A percentile compares a stretch with the other conserved stretches of the same genome.
phyloP scores from a whole-genome alignment of 2,797 vertebrate species.

The Lepidocolaptes lacrymiger region DNA sequence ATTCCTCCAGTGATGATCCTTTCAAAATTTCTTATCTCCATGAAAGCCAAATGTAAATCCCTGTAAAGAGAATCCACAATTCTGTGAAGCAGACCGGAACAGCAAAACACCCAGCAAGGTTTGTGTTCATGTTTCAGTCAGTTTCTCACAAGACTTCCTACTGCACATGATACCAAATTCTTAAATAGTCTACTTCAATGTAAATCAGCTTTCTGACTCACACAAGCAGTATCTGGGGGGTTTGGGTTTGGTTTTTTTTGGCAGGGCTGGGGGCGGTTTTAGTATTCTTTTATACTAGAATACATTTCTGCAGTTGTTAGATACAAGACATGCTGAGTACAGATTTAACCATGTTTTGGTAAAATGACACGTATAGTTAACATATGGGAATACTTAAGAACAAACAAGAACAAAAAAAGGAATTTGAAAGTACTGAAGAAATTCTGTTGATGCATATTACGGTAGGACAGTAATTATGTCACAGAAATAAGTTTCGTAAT shows the following conservation, averaged over 20 bases:
- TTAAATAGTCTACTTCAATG: background rate
- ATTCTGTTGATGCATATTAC: background rate
- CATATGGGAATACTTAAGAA: background rate
- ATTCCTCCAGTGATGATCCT: background rate
- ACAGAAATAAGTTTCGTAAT: background rate
- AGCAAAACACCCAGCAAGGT: background rate
- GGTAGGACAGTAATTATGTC: background rate
- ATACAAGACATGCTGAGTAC: background rate
- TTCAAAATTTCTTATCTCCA: background rate
- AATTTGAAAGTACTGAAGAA: background rate
- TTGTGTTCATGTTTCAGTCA: background rate
- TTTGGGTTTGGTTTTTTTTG: background rate
- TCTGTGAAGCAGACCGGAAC: background rate
- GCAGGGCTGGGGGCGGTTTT: accelerated
- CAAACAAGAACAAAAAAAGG: background rate
- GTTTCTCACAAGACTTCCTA: background rate
- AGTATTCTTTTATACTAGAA: background rate
- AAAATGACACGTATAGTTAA: background rate
- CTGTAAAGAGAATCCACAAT: background rate
- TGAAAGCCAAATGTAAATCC: background rate
- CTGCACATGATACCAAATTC: accelerated
- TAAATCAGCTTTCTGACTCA: background rate
- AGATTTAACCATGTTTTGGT: background rate
- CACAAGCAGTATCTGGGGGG: background rate
- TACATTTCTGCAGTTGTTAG: background rate